These are phyloP conservation scores for Sesia bembeciformis DNA, from an alignment of 2,888 invertebrate species.

Conservation along the genomic window DNA sequence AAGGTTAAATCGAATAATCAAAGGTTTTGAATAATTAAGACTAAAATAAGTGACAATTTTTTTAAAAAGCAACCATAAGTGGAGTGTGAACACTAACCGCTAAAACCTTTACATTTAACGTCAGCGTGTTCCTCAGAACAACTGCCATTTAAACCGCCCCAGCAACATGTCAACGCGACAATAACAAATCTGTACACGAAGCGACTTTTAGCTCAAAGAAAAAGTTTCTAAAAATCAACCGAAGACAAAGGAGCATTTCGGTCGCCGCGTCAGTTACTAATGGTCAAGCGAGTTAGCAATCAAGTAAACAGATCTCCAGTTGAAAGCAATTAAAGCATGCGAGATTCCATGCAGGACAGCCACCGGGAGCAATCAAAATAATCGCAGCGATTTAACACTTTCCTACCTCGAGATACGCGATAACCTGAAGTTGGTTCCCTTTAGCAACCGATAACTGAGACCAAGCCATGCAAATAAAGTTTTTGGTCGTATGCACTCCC, in stretches of 20 bases:
- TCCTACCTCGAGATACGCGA: constrained; percentile 45
- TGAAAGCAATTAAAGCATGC: constrained; percentile 50
- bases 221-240: constrained; percentile 15
- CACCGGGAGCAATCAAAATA: constrained; percentile 52
- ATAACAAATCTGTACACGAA: constrained; percentile 24
- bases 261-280: constrained; percentile 51
- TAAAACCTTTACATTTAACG: constrained; percentile 2
- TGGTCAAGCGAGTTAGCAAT: constrained; percentile 28
- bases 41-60: no score
- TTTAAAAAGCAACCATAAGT: neutral
- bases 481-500: no score
- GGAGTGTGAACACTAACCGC: neutral
- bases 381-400: constrained; percentile 66
- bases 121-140: neutral
- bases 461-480: no score
- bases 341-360: constrained; percentile 43
- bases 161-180: constrained; percentile 1
- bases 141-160: neutral
- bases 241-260: constrained; percentile 46
- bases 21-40: no score
- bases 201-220: constrained; percentile 28
- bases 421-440: constrained; percentile 16
- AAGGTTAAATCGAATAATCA: no score
- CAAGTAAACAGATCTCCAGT: constrained; percentile 28
- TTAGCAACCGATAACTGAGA: neutral